Conservation (phyloP, 2,113 vertebrate species). For the Syrrhaptes paradoxus region DNA sequence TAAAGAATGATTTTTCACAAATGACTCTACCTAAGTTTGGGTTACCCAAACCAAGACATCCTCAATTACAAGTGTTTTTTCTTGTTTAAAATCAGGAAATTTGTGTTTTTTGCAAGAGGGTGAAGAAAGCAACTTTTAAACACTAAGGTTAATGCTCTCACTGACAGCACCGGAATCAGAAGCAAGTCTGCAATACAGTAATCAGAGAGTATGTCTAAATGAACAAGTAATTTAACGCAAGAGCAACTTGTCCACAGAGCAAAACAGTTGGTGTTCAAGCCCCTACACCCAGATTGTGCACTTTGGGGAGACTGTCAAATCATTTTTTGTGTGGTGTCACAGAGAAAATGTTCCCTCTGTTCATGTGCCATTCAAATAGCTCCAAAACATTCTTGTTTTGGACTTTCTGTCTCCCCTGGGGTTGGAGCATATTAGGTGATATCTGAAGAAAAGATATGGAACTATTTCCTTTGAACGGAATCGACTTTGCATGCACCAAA, state of each 20-base stretch:
- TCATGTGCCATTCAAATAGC: not conserved
- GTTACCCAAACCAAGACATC: not conserved
- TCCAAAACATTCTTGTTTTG: not conserved
- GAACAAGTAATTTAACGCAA: not conserved
- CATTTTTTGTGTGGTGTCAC: not conserved
- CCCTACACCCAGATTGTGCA: not conserved
- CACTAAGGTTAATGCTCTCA: not conserved
- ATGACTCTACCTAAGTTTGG: not conserved
- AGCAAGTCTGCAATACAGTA: not conserved
- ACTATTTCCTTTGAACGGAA: not conserved
- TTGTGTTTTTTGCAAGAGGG: not conserved
- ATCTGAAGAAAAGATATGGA: not conserved
- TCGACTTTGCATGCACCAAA: not conserved
- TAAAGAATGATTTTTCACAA: not conserved
- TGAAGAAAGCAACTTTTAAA: not conserved
- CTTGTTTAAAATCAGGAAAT: not conserved
- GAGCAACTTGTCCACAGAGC: not conserved
- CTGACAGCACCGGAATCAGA: not conserved
- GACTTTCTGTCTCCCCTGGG: not conserved
- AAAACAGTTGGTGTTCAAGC: not conserved
- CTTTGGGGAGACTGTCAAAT: not conserved
- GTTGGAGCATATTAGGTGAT: not conserved
- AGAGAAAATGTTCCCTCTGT: accelerated
- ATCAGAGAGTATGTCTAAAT: not conserved
- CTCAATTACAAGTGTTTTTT: not conserved